Percentiles rank a stretch among this genome's conserved stretches.
Evolutionary conservation across 2,888 invertebrate species (phyloP).

Genomic region (Pachymerium ferrugineum): DNA sequence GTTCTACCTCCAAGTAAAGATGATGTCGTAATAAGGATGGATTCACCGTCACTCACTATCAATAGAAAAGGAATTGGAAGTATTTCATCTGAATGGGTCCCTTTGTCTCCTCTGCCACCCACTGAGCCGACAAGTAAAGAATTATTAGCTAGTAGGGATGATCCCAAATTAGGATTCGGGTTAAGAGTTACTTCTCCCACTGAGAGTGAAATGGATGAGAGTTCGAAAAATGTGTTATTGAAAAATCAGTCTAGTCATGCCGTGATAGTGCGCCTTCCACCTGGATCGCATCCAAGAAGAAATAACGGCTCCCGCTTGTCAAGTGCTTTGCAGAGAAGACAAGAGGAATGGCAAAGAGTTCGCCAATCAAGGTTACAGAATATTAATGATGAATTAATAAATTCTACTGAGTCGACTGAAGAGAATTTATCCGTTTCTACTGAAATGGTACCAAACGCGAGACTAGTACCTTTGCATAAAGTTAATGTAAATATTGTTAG

Average conservation of each 20-base stretch:
- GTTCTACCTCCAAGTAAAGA: background rate
- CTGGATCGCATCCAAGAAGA: constrained; percentile 1
- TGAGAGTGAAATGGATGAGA: background rate
- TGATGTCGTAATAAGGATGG: background rate
- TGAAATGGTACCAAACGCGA: background rate
- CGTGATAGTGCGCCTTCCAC: constrained; percentile 14
- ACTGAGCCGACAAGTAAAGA: background rate
- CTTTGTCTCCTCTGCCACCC: background rate
- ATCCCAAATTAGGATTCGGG: background rate
- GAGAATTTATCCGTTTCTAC: background rate
- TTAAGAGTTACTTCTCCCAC: background rate
- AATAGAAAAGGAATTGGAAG: background rate
- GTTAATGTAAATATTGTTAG: background rate
- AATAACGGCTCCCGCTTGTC: background rate
- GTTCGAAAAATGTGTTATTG: background rate
- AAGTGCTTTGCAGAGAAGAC: constrained; percentile 1
- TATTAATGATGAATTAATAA: background rate
- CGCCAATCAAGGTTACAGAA: background rate
- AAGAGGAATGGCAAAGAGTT: background rate
- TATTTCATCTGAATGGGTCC: constrained; percentile 6
- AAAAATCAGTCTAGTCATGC: constrained; percentile 29
- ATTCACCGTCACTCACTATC: constrained; percentile 12
- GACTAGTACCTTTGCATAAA: background rate
- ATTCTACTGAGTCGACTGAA: too few species aligned
- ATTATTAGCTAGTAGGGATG: background rate